Conservation (phyloP, 2,113 vertebrate genomes). For the Syngnathus floridae region DNA sequence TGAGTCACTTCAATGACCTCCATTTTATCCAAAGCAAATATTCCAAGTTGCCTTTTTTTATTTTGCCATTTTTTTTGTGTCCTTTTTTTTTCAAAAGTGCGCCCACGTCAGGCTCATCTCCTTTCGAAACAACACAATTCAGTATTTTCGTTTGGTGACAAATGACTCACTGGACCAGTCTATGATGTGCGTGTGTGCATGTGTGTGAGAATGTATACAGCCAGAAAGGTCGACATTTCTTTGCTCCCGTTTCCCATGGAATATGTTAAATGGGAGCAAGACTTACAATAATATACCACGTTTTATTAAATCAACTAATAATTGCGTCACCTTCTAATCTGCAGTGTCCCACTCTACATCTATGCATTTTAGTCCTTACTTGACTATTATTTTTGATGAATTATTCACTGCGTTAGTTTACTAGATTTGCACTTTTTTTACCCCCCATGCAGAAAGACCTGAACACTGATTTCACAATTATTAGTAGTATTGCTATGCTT, state of each 20-base stretch:
- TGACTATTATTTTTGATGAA: slow-evolving; percentile 20
- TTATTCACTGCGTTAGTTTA: slow-evolving; percentile 58
- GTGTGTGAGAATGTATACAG: slow-evolving; percentile 3
- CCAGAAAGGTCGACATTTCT: not conserved
- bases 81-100: slow-evolving; percentile 37
- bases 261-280: slow-evolving; percentile 13
- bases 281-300: not conserved
- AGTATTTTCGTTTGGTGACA: slow-evolving; percentile 31
- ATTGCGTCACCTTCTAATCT: slow-evolving; percentile 1
- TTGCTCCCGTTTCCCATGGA: slow-evolving; percentile 3
- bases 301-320: no score
- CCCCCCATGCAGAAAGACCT: slow-evolving; percentile 44
- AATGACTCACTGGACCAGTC: slow-evolving; percentile 75
- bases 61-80: slow-evolving; percentile 5
- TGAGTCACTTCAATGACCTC: slow-evolving; percentile 50
- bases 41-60: slow-evolving; percentile 56
- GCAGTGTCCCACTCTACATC: slow-evolving; percentile 27
- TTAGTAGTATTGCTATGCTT: not conserved
- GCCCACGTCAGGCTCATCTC: slow-evolving; percentile 32
- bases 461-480: slow-evolving; percentile 18
- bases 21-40: slow-evolving; percentile 58
- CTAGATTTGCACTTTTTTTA: slow-evolving; percentile 67
- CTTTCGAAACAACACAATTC: slow-evolving; percentile 28
- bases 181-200: slow-evolving; percentile 61
- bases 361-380: slow-evolving; percentile 60